Evolutionary conservation across 2,113 vertebrate genomes (phyloP).

Genomic region (Pitta sordida): DNA sequence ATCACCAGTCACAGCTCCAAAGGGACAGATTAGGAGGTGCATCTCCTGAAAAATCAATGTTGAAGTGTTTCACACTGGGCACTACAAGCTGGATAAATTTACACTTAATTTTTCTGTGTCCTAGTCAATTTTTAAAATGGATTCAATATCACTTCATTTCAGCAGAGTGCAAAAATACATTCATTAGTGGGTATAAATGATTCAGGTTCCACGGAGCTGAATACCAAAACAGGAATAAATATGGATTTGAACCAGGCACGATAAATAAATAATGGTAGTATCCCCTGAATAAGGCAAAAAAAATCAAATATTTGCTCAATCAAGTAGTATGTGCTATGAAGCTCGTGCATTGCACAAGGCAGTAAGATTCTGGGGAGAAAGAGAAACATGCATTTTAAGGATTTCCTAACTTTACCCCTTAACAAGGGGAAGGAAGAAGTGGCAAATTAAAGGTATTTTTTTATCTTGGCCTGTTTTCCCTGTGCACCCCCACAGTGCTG

Average conservation of each 20-base stretch:
- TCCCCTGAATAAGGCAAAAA: not conserved
- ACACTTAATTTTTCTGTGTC: not conserved
- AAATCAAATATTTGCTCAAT: not conserved
- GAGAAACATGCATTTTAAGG: not conserved
- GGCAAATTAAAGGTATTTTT: not conserved
- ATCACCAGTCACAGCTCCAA: not conserved
- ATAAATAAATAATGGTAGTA: slow-evolving; percentile 29
- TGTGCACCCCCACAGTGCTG: not conserved
- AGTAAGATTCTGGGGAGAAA: not conserved
- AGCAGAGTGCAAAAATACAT: not conserved
- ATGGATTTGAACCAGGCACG: not conserved
- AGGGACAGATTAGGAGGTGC: not conserved
- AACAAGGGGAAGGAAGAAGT: not conserved
- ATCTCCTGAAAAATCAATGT: not conserved
- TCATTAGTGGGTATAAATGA: slow-evolving; percentile 39
- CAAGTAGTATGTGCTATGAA: not conserved
- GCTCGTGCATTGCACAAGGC: not conserved
- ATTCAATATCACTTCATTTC: slow-evolving; percentile 31
- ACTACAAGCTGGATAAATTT: slow-evolving; percentile 26
- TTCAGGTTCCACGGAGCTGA: slow-evolving; percentile 17
- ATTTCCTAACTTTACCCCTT: not conserved
- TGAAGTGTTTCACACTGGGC: not conserved
- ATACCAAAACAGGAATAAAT: slow-evolving; percentile 41
- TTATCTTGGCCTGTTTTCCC: not conserved
- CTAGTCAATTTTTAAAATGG: not conserved